Conservation (phyloP, 2,797 vertebrate species). For the Gallinago nigripennis region DNA sequence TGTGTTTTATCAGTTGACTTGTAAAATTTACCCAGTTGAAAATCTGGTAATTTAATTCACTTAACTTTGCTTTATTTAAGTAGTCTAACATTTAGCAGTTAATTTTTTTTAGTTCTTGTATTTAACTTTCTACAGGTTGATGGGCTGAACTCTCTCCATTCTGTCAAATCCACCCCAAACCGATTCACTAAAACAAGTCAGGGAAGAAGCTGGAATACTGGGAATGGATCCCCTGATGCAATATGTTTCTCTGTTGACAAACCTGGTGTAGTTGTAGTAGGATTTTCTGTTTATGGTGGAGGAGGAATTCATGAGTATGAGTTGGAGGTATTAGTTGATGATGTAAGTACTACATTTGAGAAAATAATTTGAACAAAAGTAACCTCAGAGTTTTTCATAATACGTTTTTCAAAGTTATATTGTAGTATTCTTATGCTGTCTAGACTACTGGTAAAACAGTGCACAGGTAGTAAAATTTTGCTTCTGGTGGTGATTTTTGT, state of each 20-base stretch:
- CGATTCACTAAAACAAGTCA: slow-evolving; percentile 99
- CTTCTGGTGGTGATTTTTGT: background rate
- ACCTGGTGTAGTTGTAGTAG: slow-evolving; percentile 93
- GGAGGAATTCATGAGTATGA: slow-evolving; percentile 99
- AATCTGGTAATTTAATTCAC: background rate
- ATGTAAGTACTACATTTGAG: slow-evolving; percentile 82
- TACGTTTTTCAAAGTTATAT: background rate
- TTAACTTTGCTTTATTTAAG: background rate
- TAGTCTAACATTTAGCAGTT: background rate
- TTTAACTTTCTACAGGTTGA: slow-evolving; percentile 83
- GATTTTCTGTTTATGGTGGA: slow-evolving; percentile 97
- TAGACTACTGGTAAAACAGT: background rate
- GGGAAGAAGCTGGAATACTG: slow-evolving; percentile 98
- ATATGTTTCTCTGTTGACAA: slow-evolving; percentile 98
- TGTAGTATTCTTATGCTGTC: background rate
- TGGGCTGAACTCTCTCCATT: slow-evolving; percentile 94
- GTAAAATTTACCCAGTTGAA: background rate
- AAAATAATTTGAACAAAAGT: background rate
- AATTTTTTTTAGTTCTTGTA: background rate
- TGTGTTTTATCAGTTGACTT: background rate
- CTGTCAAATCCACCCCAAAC: slow-evolving; percentile 94
- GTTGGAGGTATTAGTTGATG: slow-evolving; percentile 95
- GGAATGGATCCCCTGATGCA: slow-evolving; percentile 97
- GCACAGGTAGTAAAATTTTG: background rate
- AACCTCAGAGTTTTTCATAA: background rate